Evolutionary conservation across 2,888 invertebrate genomes (phyloP).

Genomic region (Drosophila heteroneura): DNA sequence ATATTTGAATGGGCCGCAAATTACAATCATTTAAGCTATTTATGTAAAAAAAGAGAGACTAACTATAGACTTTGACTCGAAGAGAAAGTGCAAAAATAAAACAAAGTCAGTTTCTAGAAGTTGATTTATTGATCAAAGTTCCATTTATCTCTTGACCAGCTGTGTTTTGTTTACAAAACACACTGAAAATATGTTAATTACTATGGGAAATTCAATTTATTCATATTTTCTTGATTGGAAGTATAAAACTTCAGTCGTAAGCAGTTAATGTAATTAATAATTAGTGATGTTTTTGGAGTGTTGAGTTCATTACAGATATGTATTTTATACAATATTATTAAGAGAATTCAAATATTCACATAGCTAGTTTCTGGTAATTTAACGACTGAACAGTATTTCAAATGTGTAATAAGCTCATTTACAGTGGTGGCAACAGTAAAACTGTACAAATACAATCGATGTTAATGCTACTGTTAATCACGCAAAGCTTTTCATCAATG

Average conservation of each 20-base stretch:
- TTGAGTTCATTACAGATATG: background rate
- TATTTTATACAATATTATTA: background rate
- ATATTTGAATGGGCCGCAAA: slow-evolving; percentile 2
- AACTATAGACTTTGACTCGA: background rate
- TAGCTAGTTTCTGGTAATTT: background rate
- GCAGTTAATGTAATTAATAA: background rate
- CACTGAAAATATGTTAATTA: background rate
- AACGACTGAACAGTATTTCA: background rate
- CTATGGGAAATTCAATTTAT: background rate
- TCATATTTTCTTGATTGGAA: background rate
- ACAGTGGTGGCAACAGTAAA: slow-evolving; percentile 21
- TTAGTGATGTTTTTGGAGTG: background rate
- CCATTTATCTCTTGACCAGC: background rate
- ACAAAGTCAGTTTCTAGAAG: background rate
- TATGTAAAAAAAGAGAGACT: background rate
- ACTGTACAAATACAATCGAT: slow-evolving; percentile 12
- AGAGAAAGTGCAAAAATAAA: slow-evolving; percentile 1
- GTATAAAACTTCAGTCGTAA: background rate
- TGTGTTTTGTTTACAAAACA: slow-evolving; percentile 1
- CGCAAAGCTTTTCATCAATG: slow-evolving; percentile 41
- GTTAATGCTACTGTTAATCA: slow-evolving; percentile 25
- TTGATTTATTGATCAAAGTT: background rate
- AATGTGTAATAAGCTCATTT: background rate
- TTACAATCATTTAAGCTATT: background rate
- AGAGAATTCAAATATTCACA: background rate